Percentiles rank a stretch among this genome's conserved stretches.
Conservation (phyloP, 2,888 invertebrate species). For the Microctonus brassicae region DNA sequence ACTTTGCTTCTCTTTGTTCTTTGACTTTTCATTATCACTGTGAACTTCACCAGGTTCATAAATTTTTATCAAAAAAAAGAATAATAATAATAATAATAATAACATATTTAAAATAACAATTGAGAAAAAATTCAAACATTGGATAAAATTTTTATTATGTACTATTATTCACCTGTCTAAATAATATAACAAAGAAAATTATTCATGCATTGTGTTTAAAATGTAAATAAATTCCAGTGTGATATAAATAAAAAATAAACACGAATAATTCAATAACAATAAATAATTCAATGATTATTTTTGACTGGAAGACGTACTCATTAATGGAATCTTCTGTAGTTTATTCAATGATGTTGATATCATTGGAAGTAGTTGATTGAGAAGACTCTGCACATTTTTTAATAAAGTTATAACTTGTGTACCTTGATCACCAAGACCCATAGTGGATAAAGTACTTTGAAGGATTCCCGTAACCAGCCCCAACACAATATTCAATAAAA, state of each 20-base stretch:
- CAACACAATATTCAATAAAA: background rate
- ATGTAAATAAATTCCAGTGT: too few relatives aligned
- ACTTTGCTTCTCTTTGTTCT: background rate
- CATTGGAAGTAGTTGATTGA: background rate
- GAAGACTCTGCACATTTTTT: background rate
- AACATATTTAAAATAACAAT: too few relatives aligned
- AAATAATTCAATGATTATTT: too few relatives aligned
- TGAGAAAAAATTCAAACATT: too few relatives aligned
- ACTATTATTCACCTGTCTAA: too few relatives aligned
- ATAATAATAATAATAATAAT: too few relatives aligned
- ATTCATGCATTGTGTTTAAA: too few relatives aligned
- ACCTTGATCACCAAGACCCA: background rate
- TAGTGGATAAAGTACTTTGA: background rate
- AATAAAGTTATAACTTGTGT: background rate
- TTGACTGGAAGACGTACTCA: too few relatives aligned
- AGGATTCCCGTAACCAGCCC: slow-evolving; percentile 5
- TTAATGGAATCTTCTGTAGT: background rate
- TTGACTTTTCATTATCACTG: background rate
- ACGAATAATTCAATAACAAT: too few relatives aligned
- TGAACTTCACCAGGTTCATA: background rate
- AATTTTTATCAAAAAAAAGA: background rate
- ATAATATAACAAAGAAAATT: too few relatives aligned
- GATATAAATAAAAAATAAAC: too few relatives aligned
- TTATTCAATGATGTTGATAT: background rate
- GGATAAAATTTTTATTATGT: too few relatives aligned